A percentile compares a stretch with the other conserved stretches of the same genome.
Evolutionary conservation across 30 jellyfish, hydroid and myxozoan genomes (phyloP).

Genomic region (Aurelia coerulea): DNA sequence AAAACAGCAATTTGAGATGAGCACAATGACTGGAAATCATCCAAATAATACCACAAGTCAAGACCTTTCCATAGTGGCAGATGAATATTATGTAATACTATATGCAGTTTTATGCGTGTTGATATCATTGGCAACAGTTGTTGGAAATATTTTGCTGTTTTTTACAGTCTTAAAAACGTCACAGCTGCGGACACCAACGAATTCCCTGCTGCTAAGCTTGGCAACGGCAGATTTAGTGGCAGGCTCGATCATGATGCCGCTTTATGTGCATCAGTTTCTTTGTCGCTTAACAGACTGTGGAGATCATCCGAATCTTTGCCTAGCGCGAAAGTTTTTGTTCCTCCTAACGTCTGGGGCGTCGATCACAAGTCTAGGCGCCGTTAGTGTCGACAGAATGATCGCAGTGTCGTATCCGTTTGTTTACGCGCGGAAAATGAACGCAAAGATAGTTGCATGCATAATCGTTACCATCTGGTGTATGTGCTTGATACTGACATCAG

Average conservation of each 20-base stretch:
- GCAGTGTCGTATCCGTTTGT: slow-evolving; percentile 73
- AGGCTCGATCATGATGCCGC: slow-evolving; percentile 81
- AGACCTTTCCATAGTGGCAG: not conserved
- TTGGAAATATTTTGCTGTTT: slow-evolving; percentile 55
- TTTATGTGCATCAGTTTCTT: slow-evolving; percentile 52
- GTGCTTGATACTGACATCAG: slow-evolving; percentile 64
- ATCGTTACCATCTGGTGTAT: slow-evolving; percentile 67
- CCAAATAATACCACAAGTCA: not conserved
- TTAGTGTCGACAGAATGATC: slow-evolving; percentile 76
- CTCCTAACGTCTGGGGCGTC: slow-evolving; percentile 82
- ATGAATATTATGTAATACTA: slow-evolving; percentile 18
- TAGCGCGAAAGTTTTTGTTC: slow-evolving; percentile 66
- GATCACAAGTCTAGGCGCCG: slow-evolving; percentile 71
- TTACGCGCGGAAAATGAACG: slow-evolving; percentile 68
- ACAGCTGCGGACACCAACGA: slow-evolving; percentile 68
- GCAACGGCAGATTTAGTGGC: slow-evolving; percentile 84
- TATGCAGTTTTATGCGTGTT: slow-evolving; percentile 51
- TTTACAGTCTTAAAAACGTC: slow-evolving; percentile 41
- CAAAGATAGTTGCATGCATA: slow-evolving; percentile 33
- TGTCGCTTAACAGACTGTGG: not conserved
- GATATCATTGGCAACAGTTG: slow-evolving; percentile 51
- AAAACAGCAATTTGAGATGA: no score
- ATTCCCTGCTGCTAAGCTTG: slow-evolving; percentile 58
- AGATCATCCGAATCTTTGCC: slow-evolving; percentile 12
- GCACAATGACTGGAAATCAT: slow-evolving; percentile 5